Percentiles rank a stretch among this genome's conserved stretches.
Conservation (phyloP, 1,140 invertebrate species). For the Drosophila lini region DNA sequence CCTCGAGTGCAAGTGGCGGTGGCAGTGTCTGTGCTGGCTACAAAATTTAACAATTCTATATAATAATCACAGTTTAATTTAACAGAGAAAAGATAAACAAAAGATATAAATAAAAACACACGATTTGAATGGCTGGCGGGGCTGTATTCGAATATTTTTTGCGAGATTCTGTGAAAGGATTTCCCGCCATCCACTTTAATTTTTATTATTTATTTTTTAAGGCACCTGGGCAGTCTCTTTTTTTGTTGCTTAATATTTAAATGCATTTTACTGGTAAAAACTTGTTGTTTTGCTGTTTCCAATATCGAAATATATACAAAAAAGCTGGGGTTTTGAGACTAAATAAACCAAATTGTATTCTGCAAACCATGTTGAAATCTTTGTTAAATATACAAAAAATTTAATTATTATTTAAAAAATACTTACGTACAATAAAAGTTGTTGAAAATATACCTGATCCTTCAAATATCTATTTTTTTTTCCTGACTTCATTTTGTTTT, state of each 20-base stretch:
- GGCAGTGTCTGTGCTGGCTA: conserved; percentile 42
- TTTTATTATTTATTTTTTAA: conserved; percentile 1
- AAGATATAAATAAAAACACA: background rate
- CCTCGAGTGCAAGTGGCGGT: conserved; percentile 34
- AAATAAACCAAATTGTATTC: background rate
- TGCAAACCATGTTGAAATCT: background rate
- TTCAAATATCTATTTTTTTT: background rate
- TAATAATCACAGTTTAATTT: conserved; percentile 67
- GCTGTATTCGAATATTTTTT: conserved; percentile 8
- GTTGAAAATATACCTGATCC: background rate
- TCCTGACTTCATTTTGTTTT: background rate
- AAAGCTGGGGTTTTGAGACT: background rate
- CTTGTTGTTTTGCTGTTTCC: conserved; percentile 16
- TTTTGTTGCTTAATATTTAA: conserved; percentile 30
- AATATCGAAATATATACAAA: background rate
- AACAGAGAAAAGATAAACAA: conserved; percentile 39
- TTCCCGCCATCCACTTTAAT: background rate
- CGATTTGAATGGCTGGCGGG: conserved; percentile 3
- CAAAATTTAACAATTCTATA: conserved; percentile 47
- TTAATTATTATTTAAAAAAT: too few species aligned
- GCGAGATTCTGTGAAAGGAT: background rate
- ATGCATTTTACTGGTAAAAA: conserved; percentile 11
- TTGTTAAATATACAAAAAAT: background rate
- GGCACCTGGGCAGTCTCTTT: conserved; percentile 40
- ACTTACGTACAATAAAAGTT: background rate